A percentile compares a stretch with the other conserved stretches of the same genome.
Evolutionary conservation across 2,888 invertebrate genomes (phyloP).

Genomic region (Seira sanloemensis): DNA sequence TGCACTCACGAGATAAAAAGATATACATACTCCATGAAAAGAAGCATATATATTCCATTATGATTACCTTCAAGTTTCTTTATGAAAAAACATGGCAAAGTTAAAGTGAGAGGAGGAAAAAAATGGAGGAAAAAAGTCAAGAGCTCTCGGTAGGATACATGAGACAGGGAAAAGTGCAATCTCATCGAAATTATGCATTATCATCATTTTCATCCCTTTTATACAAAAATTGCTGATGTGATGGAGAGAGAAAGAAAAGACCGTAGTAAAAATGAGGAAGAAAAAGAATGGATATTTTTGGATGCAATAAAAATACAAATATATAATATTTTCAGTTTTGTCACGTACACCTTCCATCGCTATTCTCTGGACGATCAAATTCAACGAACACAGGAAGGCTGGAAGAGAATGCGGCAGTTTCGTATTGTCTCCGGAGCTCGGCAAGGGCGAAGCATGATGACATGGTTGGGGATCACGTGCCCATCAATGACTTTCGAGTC

Average conservation of each 20-base stretch:
- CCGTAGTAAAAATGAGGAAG: conserved; percentile 10
- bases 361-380: conserved; percentile 67
- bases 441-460: conserved; percentile 88
- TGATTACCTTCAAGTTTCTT: too few relatives aligned
- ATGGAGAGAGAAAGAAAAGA: not conserved
- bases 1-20: not conserved
- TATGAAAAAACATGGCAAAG: not conserved
- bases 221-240: conserved; percentile 21
- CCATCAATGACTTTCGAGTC: conserved; percentile 92
- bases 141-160: conserved; percentile 24
- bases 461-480: conserved; percentile 91
- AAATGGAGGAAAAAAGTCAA: not conserved
- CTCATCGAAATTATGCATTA: conserved; percentile 58
- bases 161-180: conserved; percentile 57
- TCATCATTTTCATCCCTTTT: conserved; percentile 49
- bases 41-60: too few relatives aligned
- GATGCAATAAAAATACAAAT: conserved; percentile 15
- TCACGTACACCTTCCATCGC: conserved; percentile 69
- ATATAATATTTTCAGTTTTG: conserved; percentile 48
- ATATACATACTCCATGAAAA: not conserved
- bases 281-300: conserved; percentile 7
- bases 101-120: not conserved
- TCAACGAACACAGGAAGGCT: conserved; percentile 71
- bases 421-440: conserved; percentile 84
- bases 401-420: conserved; percentile 78